phyloP scores from a whole-genome alignment of 2,888 invertebrate genomes.

The Lasius fuliginosus region DNA sequence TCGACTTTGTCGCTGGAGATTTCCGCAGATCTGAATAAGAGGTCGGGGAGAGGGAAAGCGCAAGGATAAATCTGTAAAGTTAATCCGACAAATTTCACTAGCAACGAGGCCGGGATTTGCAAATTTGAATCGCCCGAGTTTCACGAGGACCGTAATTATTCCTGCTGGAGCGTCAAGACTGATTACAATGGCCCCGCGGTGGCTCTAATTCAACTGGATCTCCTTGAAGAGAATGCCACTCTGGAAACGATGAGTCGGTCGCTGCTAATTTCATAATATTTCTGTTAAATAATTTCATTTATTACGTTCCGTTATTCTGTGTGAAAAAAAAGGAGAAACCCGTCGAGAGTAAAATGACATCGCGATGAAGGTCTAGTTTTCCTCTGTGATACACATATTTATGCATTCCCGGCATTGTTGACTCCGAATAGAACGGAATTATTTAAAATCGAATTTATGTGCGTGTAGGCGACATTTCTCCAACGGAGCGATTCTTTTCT shows the following conservation, averaged over 20 bases:
- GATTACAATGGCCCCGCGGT: constrained; percentile 66
- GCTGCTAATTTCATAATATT: constrained; percentile 37
- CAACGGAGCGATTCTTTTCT: constrained; percentile 30
- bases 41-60: constrained; percentile 1
- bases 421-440: constrained; percentile 29
- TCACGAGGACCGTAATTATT: constrained; percentile 66
- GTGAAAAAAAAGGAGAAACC: background rate
- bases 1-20: constrained; percentile 43
- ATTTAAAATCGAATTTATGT: constrained; percentile 40
- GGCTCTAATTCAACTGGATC: constrained; percentile 61
- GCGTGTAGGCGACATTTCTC: constrained; percentile 17
- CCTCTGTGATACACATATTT: background rate
- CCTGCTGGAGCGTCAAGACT: constrained; percentile 63
- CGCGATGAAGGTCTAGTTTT: background rate
- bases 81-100: constrained; percentile 56
- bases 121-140: constrained; percentile 51
- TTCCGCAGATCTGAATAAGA: background rate
- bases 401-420: constrained; percentile 12
- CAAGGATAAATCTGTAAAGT: constrained; percentile 56
- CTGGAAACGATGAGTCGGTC: background rate
- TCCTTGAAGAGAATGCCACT: constrained; percentile 43
- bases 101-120: constrained; percentile 56
- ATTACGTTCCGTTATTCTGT: background rate
- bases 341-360: background rate
- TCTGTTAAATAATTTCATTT: constrained; percentile 35